phyloP scores from a whole-genome alignment of 2,888 invertebrate species.

The Amphipoea lucens region DNA sequence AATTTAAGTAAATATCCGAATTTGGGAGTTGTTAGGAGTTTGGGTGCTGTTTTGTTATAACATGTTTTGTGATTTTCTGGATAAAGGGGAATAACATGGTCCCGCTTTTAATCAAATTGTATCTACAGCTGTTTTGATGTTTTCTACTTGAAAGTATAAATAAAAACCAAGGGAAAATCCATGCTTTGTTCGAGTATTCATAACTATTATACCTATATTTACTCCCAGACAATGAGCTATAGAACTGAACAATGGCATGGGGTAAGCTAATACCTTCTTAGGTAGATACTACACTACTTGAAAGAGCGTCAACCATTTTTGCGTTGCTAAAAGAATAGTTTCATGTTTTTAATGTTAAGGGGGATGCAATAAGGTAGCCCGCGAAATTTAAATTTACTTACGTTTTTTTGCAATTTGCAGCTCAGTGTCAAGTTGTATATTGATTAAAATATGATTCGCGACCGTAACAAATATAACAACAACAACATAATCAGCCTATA shows the following conservation, averaged over 20 bases:
- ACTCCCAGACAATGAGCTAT: slow-evolving; percentile 35
- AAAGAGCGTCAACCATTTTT: slow-evolving; percentile 6
- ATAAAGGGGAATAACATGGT: slow-evolving; percentile 37
- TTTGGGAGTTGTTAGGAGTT: slow-evolving; percentile 72
- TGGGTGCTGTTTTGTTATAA: slow-evolving; percentile 65
- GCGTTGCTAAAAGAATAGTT: not conserved
- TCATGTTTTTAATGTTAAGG: not conserved
- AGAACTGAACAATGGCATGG: slow-evolving; percentile 47
- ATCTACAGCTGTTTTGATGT: not conserved
- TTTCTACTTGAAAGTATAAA: not conserved
- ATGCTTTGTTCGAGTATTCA: not conserved
- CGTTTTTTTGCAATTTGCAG: too few relatives aligned
- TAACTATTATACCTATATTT: slow-evolving; percentile 14
- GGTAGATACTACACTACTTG: slow-evolving; percentile 2
- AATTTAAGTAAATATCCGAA: slow-evolving; percentile 73
- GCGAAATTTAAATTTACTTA: too few relatives aligned
- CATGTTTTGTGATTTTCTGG: slow-evolving; percentile 47
- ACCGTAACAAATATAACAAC: too few relatives aligned
- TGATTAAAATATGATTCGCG: too few relatives aligned
- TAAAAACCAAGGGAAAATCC: not conserved
- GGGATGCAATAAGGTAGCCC: too few relatives aligned
- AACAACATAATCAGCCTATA: too few relatives aligned
- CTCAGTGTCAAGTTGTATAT: too few relatives aligned
- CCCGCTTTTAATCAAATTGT: slow-evolving; percentile 14
- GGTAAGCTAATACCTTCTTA: slow-evolving; percentile 47